A percentile compares a stretch with the other conserved stretches of the same genome.
Conservation (phyloP, 1,140 invertebrate genomes). For the Drosophila ironensis region DNA sequence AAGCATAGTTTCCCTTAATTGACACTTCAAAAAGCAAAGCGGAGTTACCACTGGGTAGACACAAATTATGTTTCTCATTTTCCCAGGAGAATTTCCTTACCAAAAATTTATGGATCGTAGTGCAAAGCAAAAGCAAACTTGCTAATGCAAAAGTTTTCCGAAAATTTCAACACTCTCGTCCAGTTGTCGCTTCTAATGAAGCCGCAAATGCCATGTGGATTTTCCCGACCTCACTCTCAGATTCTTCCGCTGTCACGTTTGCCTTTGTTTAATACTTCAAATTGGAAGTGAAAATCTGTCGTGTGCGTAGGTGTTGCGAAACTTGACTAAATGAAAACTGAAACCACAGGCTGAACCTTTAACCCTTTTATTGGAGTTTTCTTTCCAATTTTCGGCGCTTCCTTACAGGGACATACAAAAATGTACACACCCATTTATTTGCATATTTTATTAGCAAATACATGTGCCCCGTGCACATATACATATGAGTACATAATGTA, state of each 20-base stretch:
- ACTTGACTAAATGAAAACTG: constrained; percentile 25
- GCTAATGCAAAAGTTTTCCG: constrained; percentile 30
- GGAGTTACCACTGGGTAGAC: no score
- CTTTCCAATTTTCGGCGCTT: constrained; percentile 28
- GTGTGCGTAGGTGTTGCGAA: constrained; percentile 17
- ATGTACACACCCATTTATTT: constrained; percentile 46
- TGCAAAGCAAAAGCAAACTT: constrained; percentile 3
- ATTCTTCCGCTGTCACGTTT: constrained; percentile 26
- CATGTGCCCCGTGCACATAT: constrained; percentile 5
- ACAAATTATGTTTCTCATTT: constrained; percentile 27
- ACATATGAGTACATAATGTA: constrained; percentile 33
- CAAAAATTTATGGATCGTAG: not conserved
- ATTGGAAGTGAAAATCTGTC: constrained; percentile 58
- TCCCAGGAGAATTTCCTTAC: constrained; percentile 10
- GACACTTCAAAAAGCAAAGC: not conserved
- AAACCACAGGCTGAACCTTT: constrained; percentile 29
- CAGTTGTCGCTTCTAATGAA: constrained; percentile 30
- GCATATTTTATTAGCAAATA: constrained; percentile 62
- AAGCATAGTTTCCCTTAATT: not conserved
- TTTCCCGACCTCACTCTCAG: not conserved
- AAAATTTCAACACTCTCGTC: not conserved
- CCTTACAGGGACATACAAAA: no score
- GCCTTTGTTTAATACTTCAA: constrained; percentile 55
- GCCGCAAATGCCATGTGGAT: constrained; percentile 33
- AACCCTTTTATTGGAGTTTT: constrained; percentile 35